phyloP scores from a whole-genome alignment of 2,888 invertebrate species.

The Amphimallon solstitiale region DNA sequence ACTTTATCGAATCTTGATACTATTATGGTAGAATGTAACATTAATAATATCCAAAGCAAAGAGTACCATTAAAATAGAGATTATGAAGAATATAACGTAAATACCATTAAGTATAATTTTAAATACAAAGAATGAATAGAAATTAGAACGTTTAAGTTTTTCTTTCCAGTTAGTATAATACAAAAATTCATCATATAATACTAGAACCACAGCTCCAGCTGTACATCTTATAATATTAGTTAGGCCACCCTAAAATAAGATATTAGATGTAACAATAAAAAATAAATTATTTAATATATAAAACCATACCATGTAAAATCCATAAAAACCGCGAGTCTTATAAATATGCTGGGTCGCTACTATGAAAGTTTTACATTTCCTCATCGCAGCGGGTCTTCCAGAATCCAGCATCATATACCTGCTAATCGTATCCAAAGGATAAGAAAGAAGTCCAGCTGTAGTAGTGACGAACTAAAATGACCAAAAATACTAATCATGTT shows the following conservation, averaged over 20 bases:
- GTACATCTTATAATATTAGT: conserved; percentile 42
- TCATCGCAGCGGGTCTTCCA: conserved; percentile 34
- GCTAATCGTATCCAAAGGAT: conserved; percentile 43
- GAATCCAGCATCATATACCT: conserved; percentile 43
- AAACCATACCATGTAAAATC: conserved; percentile 41
- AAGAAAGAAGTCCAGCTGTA: conserved; percentile 37
- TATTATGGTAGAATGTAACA: no score
- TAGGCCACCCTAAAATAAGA: conserved; percentile 36
- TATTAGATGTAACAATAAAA: not conserved
- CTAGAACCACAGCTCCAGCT: conserved; percentile 44
- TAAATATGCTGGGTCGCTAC: conserved; percentile 35
- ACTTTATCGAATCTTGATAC: no score
- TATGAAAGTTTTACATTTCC: conserved; percentile 11
- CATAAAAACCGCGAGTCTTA: conserved; percentile 33
- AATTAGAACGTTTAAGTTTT: conserved; percentile 20
- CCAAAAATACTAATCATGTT: not conserved
- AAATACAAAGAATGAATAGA: no score
- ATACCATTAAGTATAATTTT: no score
- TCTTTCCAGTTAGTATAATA: conserved; percentile 42
- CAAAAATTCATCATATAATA: conserved; percentile 44
- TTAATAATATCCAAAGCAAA: no score
- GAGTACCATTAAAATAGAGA: no score
- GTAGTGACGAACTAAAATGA: conserved; percentile 12
- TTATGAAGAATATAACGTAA: no score
- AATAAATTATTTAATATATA: no score